Evolutionary conservation across 2,113 vertebrate species (phyloP).

Genomic region (Nematolebias whitei): DNA sequence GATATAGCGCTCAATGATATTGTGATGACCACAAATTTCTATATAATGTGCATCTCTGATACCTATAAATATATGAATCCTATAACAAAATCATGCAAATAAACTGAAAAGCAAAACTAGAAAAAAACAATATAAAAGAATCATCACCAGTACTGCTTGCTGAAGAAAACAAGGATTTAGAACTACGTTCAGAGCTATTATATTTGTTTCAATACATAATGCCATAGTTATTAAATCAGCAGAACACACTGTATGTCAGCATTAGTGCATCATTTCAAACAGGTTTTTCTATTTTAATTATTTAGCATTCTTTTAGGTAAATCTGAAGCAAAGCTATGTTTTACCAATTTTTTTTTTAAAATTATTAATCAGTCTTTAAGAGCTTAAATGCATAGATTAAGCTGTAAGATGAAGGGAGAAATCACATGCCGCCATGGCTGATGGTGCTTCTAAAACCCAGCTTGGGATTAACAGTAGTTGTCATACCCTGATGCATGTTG

Average conservation of each 20-base stretch:
- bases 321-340: no score
- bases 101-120: neutral
- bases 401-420: slow-evolving; percentile 25
- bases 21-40: no score
- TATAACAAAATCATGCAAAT: neutral
- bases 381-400: no score
- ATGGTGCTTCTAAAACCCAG: slow-evolving; percentile 48
- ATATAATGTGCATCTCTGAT: no score
- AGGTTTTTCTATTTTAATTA: slow-evolving; percentile 8
- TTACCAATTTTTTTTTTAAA: no score
- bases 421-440: slow-evolving; percentile 39
- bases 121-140: no score
- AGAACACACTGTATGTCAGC: neutral
- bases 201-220: no score
- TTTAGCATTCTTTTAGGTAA: slow-evolving; percentile 11
- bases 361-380: no score
- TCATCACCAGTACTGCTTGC: neutral
- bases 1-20: no score
- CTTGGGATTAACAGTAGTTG: slow-evolving; percentile 36
- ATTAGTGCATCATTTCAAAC: neutral
- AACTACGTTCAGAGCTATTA: neutral
- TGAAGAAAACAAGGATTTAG: neutral
- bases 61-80: no score
- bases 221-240: no score
- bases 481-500: no score